A percentile compares a stretch with the other conserved stretches of the same genome.
phyloP scores from a whole-genome alignment of 2,888 invertebrate genomes.

The Drosophila anomelani region DNA sequence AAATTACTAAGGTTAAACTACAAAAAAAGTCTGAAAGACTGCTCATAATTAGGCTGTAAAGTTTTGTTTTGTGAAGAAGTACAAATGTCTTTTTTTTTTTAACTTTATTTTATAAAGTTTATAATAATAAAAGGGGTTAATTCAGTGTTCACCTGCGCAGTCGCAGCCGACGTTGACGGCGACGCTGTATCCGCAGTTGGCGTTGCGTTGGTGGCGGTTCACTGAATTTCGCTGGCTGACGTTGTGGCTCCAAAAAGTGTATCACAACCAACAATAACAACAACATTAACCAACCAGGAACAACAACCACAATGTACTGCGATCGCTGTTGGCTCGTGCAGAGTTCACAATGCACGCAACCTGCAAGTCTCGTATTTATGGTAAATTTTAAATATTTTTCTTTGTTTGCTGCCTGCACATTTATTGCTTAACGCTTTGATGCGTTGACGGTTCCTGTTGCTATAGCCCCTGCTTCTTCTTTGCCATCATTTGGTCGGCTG shows the following conservation, averaged over 20 bases:
- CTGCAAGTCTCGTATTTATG: slow-evolving; percentile 23
- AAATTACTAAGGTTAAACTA: background rate
- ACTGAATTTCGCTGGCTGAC: slow-evolving; percentile 51
- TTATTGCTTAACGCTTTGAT: slow-evolving; percentile 80
- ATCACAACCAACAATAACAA: slow-evolving; percentile 43
- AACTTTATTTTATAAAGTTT: background rate
- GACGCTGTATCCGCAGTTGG: slow-evolving; percentile 15
- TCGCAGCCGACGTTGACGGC: slow-evolving; percentile 5
- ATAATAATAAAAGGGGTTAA: slow-evolving; percentile 5
- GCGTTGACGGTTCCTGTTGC: slow-evolving; percentile 62
- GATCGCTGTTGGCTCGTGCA: slow-evolving; percentile 74
- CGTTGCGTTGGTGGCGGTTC: slow-evolving; percentile 58
- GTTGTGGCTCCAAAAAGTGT: slow-evolving; percentile 50
- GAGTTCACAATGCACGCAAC: slow-evolving; percentile 77
- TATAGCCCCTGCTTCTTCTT: slow-evolving; percentile 28
- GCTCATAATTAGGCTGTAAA: background rate
- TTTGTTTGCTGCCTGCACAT: slow-evolving; percentile 62
- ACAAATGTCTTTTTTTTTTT: background rate
- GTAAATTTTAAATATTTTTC: slow-evolving; percentile 27
- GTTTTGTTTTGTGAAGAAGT: background rate
- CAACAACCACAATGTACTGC: slow-evolving; percentile 18
- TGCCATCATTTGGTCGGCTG: slow-evolving; percentile 62
- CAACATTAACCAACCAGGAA: background rate
- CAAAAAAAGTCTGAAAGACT: background rate
- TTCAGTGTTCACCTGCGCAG: slow-evolving; percentile 32